phyloP scores from a whole-genome alignment of 2,888 invertebrate genomes.

The Octonoba sinensis region DNA sequence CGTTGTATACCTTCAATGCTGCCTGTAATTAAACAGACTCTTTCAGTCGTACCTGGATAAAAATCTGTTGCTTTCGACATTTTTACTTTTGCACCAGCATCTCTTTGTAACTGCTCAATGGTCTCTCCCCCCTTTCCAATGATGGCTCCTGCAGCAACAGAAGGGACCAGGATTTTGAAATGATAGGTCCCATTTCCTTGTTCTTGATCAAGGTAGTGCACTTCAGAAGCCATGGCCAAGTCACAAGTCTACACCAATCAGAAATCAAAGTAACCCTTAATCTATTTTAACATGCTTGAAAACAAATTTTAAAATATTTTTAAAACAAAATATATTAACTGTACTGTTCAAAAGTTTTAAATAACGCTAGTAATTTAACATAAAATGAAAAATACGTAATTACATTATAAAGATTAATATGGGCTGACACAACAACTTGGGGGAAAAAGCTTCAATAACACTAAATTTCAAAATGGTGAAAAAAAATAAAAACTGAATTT shows the following conservation, averaged over 20 bases:
- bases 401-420: too few relatives aligned
- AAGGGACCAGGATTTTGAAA: conserved; percentile 96
- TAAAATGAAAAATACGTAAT: too few relatives aligned
- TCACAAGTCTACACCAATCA: conserved; percentile 9
- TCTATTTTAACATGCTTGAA: conserved; percentile 11
- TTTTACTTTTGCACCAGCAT: conserved; percentile 96
- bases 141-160: conserved; percentile 97
- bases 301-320: background rate
- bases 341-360: too few relatives aligned
- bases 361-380: too few relatives aligned
- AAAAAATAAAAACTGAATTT: too few relatives aligned
- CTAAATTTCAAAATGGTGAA: too few relatives aligned
- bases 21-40: conserved; percentile 93
- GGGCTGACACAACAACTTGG: too few relatives aligned
- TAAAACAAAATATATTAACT: too few relatives aligned
- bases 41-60: conserved; percentile 96
- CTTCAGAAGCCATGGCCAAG: conserved; percentile 8
- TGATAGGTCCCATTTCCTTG: conserved; percentile 76
- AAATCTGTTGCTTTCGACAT: conserved; percentile 99
- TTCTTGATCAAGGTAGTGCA: conserved; percentile 26
- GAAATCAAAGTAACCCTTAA: conserved; percentile 8
- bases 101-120: conserved; percentile 97
- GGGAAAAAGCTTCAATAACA: too few relatives aligned
- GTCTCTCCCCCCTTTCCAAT: conserved; percentile 99
- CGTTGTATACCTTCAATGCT: conserved; percentile 90